phyloP scores from a whole-genome alignment of 2,888 invertebrate genomes.

The Philonicus albiceps region DNA sequence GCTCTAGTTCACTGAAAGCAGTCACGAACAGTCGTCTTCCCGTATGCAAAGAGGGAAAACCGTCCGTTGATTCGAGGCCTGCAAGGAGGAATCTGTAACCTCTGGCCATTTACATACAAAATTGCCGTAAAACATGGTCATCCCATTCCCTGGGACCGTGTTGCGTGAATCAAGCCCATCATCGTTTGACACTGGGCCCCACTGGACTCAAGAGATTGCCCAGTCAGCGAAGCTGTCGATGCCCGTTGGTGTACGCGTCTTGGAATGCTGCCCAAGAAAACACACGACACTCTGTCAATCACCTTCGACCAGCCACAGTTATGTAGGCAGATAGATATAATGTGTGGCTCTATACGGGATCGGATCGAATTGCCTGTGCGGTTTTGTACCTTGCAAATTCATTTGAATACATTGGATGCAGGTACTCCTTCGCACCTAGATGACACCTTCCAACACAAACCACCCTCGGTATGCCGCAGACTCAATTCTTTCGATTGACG shows the following conservation, averaged over 20 bases:
- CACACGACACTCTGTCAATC: conserved; percentile 41
- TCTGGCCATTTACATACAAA: conserved; percentile 27
- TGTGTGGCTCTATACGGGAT: conserved; percentile 1
- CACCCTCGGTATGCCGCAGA: neutral
- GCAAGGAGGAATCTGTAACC: neutral
- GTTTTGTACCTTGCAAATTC: neutral
- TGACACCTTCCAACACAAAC: neutral
- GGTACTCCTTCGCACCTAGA: conserved; percentile 15
- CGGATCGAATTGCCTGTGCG: neutral
- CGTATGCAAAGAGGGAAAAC: neutral
- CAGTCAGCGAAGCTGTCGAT: neutral
- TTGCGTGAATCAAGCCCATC: conserved; percentile 33
- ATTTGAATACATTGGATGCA: neutral
- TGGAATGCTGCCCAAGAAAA: conserved; percentile 14
- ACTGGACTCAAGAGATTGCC: neutral
- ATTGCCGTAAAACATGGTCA: conserved; percentile 17
- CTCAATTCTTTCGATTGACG: neutral
- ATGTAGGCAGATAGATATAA: conserved; percentile 19
- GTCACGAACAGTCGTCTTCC: conserved; percentile 16
- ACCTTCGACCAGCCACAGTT: neutral
- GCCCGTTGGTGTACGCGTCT: conserved; percentile 5
- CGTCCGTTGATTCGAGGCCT: neutral
- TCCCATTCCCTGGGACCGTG: neutral
- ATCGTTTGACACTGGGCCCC: neutral
- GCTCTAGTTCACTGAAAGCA: neutral